Evolutionary conservation across 2,888 invertebrate species (phyloP).

Genomic region (Poecilus cupreus): DNA sequence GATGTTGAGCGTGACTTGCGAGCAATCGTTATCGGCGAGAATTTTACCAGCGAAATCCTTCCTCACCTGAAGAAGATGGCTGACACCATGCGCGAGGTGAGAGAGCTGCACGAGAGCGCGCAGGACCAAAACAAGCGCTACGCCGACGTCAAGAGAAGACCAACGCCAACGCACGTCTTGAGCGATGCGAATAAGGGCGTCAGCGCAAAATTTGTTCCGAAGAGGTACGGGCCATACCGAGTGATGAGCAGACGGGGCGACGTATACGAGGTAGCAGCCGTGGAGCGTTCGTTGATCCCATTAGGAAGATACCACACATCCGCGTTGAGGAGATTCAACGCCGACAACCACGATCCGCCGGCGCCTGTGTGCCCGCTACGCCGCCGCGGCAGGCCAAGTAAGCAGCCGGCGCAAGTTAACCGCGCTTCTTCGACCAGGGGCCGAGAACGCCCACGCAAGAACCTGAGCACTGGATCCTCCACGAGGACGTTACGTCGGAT

Average conservation of each 20-base stretch:
- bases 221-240: neutral
- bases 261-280: conserved; percentile 1
- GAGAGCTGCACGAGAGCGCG: neutral
- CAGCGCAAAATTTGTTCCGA: conserved; percentile 3
- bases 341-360: neutral
- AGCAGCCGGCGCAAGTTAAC: neutral
- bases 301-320: conserved; percentile 11
- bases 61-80: neutral
- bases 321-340: neutral
- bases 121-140: neutral
- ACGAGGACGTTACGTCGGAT: neutral
- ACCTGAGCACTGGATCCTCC: neutral
- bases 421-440: neutral
- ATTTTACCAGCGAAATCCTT: neutral
- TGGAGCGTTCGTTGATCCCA: neutral
- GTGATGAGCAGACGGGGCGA: neutral
- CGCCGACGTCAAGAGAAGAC: neutral
- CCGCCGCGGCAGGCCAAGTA: conserved; percentile 9
- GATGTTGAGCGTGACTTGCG: neutral
- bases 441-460: neutral
- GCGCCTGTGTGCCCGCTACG: neutral
- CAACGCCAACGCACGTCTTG: neutral
- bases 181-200: neutral
- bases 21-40: neutral
- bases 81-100: neutral